These are phyloP conservation scores for Pinna nobilis DNA, from an alignment of 1,140 invertebrate genomes.

Conservation along the genomic window DNA sequence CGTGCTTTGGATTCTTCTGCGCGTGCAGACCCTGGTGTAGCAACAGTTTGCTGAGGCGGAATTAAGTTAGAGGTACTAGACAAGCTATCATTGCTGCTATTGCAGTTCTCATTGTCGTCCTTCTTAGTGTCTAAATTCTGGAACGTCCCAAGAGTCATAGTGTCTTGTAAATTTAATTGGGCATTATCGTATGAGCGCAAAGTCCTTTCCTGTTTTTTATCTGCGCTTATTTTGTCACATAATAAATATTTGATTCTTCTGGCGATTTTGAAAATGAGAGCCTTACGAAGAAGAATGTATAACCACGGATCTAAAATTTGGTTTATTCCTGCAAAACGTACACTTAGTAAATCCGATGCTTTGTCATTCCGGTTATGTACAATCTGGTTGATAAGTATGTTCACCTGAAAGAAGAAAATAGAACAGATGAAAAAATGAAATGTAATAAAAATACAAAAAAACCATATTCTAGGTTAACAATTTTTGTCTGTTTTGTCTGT, in stretches of 20 bases:
- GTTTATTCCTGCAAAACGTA: slow-evolving; percentile 74
- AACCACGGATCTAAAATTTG: slow-evolving; percentile 76
- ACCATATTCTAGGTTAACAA: no score
- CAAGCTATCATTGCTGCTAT: slow-evolving; percentile 13
- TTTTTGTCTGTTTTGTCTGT: no score
- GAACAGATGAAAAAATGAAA: no score
- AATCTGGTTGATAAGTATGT: slow-evolving; percentile 72
- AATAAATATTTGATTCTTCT: slow-evolving; percentile 50
- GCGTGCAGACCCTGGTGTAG: neutral
- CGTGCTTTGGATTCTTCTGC: neutral
- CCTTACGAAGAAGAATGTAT: slow-evolving; percentile 72
- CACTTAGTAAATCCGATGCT: slow-evolving; percentile 70
- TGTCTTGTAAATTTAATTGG: neutral
- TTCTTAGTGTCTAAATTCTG: neutral
- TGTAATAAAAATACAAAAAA: no score
- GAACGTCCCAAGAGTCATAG: neutral
- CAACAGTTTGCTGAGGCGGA: neutral
- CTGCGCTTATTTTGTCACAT: neutral
- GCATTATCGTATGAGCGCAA: slow-evolving; percentile 18
- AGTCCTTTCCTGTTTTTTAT: neutral
- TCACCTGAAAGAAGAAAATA: slow-evolving; percentile 65
- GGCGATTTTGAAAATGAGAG: slow-evolving; percentile 55
- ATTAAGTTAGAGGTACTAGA: slow-evolving; percentile 6
- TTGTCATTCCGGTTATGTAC: slow-evolving; percentile 56
- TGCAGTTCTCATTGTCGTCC: neutral